Evolutionary conservation across 1,140 invertebrate species (phyloP).

Genomic region (Ips typographus): DNA sequence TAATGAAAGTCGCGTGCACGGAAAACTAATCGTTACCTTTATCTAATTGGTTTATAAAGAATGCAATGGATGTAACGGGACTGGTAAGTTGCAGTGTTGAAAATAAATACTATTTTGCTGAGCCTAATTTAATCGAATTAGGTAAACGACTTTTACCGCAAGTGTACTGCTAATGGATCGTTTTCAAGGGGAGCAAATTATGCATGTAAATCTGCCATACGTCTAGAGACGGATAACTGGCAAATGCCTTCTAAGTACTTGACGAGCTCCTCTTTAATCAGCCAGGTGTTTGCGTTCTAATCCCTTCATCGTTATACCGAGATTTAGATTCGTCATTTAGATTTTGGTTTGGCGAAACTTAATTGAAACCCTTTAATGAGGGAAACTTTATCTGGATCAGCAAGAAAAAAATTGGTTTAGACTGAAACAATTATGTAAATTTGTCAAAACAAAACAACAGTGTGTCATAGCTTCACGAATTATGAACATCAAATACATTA

Average conservation of each 20-base stretch:
- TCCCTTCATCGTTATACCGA: not conserved
- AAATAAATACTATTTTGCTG: not conserved
- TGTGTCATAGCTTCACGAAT: too few species aligned
- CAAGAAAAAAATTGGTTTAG: too few species aligned
- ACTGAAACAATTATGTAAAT: too few species aligned
- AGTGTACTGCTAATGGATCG: constrained; percentile 10
- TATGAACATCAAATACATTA: too few species aligned
- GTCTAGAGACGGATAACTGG: constrained; percentile 12
- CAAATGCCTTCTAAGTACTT: constrained; percentile 16
- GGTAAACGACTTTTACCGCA: constrained; percentile 7
- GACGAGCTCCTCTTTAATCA: constrained; percentile 17
- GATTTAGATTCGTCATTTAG: not conserved
- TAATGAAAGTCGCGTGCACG: constrained; percentile 19
- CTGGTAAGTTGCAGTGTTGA: too few species aligned
- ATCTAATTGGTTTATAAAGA: constrained; percentile 17
- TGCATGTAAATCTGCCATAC: constrained; percentile 20
- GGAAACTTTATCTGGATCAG: too few species aligned
- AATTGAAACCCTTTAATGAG: too few species aligned
- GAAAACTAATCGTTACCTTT: constrained; percentile 9
- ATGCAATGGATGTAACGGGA: not conserved
- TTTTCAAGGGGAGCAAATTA: constrained; percentile 6
- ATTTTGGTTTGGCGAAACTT: too few species aligned
- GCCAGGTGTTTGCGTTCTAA: constrained; percentile 12
- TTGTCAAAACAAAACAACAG: too few species aligned
- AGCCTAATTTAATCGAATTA: constrained; percentile 7